Evolutionary conservation across 2,797 vertebrate species (phyloP), one percentile per base, ranked within the genome.

Genomic region (Pantherophis vulpinus): DNA sequence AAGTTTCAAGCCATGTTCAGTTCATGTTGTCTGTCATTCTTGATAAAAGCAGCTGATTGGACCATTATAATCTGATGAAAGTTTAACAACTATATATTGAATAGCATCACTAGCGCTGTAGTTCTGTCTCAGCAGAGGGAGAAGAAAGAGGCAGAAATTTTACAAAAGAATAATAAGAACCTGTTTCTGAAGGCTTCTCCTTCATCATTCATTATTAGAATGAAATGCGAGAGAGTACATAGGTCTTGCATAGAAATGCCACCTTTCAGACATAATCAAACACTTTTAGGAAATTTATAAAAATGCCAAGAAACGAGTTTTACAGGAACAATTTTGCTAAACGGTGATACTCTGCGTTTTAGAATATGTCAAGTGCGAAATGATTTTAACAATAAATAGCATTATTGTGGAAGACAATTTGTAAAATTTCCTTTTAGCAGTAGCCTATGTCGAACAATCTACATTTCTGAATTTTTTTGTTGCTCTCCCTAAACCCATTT

Each of bases 351-450:
- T 70, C 2, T 91, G 13, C 56, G 86, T 55, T 86, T 90, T 91
- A 94, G 93, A 95, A 96, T 95, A 88, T 93, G 86, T 14, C 8
- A 32, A 92, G 27, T 5, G 91, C n/a, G 86, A 93, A 93, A 94
- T 86, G 10, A 79, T 93, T 74, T 92, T 86, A 91, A 3, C 16
- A 70, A 86, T 93, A 92, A 94, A 88, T 16, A 55, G 88, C 0
- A n/a, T 55, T 94, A 83, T 83, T 66, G 7, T 12, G 9, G 70
- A 59, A 86, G 86, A 88, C 16, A 13, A 29, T 59, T 92, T 94
- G 20, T 83, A 83, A 47, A 86, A 1, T 94, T 93, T 16, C 47
- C 29, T 90, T 83, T 83, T 58, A n/a, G n/a, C 58, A 89, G 55
- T 0, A 29, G 5, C 9, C 5, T 91, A 54, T 89, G 60, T 79